Conservation (phyloP, 1,140 invertebrate genomes). For the Meloidogyne exigua region DNA sequence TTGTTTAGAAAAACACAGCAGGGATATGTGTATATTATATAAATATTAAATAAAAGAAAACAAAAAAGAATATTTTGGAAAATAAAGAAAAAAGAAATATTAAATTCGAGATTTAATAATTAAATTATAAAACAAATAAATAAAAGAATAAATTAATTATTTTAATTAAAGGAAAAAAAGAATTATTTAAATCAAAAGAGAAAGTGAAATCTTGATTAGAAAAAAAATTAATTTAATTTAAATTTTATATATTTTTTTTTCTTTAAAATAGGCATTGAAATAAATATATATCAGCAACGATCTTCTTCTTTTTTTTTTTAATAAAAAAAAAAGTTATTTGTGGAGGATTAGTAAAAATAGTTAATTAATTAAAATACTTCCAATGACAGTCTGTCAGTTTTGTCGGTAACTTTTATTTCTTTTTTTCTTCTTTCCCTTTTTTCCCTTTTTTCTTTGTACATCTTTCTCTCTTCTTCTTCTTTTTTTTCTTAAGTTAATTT, state of each 20-base stretch:
- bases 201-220: too few species aligned
- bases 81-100: too few species aligned
- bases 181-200: too few species aligned
- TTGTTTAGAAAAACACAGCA: neutral
- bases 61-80: neutral
- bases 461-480: neutral
- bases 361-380: neutral
- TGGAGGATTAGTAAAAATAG: neutral
- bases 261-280: too few species aligned
- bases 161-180: too few species aligned
- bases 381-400: neutral
- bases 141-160: too few species aligned
- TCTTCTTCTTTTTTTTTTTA: too few species aligned
- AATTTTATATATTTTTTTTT: too few species aligned
- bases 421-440: neutral
- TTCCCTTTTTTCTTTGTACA: neutral
- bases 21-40: neutral
- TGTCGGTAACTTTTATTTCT: neutral
- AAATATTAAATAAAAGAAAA: neutral
- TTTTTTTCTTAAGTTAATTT: neutral
- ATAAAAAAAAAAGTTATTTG: neutral
- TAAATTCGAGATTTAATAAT: too few species aligned
- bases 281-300: too few species aligned
- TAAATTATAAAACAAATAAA: too few species aligned
- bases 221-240: too few species aligned